These are phyloP conservation scores for Meiosimyza decipiens DNA, from an alignment of 2,888 invertebrate species.

Conservation along the genomic window DNA sequence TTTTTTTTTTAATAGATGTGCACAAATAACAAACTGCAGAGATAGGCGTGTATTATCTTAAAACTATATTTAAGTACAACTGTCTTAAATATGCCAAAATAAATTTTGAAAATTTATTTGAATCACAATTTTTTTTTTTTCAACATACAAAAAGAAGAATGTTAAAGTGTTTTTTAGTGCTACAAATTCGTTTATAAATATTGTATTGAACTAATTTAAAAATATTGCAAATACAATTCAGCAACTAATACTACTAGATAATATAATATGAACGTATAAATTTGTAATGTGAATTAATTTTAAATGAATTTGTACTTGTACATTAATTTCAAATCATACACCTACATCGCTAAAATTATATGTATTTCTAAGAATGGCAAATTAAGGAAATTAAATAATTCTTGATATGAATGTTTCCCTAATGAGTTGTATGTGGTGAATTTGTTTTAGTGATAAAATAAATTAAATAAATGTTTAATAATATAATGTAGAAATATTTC, in stretches of 20 bases:
- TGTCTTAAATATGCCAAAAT: not conserved
- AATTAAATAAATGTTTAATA: not conserved
- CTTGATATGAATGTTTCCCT: not conserved
- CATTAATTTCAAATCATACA: no score
- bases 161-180: no score
- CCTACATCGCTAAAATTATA: not conserved
- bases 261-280: constrained; percentile 5
- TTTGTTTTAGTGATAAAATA: constrained; percentile 2
- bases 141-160: no score
- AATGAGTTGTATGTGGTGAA: constrained; percentile 5
- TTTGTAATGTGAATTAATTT: constrained; percentile 8
- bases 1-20: constrained; percentile 42
- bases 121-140: no score
- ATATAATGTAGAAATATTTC: not conserved
- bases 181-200: no score
- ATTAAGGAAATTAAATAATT: not conserved
- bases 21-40: constrained; percentile 46
- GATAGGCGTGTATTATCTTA: constrained; percentile 38
- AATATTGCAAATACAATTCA: not conserved
- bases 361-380: not conserved
- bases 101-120: no score
- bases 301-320: not conserved
- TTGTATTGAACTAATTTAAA: not conserved
- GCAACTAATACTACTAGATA: not conserved
- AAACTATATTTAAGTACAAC: constrained; percentile 21